These are phyloP conservation scores for Campoplex nolae DNA, from an alignment of 2,888 invertebrate genomes.

Conservation along the genomic window DNA sequence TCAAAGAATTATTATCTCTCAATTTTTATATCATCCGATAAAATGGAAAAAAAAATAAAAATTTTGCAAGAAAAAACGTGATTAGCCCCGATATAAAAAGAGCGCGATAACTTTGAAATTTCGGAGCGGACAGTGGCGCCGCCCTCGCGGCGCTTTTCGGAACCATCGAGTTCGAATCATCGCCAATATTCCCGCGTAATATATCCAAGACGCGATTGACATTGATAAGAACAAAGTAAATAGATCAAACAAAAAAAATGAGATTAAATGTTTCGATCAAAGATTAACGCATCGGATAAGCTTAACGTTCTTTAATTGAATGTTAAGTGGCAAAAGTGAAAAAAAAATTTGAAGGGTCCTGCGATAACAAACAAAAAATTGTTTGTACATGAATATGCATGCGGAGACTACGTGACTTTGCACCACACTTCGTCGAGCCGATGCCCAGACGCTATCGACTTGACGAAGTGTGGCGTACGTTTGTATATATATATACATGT, in stretches of 20 bases:
- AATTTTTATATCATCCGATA: not conserved
- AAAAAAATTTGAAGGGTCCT: not conserved
- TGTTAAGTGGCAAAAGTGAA: not conserved
- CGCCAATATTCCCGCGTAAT: conserved; percentile 10
- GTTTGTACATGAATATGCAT: not conserved
- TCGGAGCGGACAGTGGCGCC: not conserved
- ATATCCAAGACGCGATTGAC: not conserved
- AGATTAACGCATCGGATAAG: not conserved
- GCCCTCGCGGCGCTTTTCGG: not conserved
- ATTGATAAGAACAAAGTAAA: not conserved
- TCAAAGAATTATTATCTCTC: not conserved
- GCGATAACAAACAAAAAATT: not conserved
- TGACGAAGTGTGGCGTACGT: not conserved
- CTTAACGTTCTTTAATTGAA: not conserved
- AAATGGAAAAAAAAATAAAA: not conserved
- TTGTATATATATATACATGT: not conserved
- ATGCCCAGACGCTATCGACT: conserved; percentile 5
- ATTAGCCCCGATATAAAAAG: not conserved
- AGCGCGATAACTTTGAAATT: not conserved
- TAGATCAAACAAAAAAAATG: not conserved
- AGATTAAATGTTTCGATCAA: not conserved
- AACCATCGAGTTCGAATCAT: not conserved
- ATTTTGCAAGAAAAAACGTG: not conserved
- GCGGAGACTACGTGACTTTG: conserved; percentile 12
- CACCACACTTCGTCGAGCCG: not conserved